Conservation (phyloP, 2,113 vertebrate species). For the Lichenostomus cassidix region DNA sequence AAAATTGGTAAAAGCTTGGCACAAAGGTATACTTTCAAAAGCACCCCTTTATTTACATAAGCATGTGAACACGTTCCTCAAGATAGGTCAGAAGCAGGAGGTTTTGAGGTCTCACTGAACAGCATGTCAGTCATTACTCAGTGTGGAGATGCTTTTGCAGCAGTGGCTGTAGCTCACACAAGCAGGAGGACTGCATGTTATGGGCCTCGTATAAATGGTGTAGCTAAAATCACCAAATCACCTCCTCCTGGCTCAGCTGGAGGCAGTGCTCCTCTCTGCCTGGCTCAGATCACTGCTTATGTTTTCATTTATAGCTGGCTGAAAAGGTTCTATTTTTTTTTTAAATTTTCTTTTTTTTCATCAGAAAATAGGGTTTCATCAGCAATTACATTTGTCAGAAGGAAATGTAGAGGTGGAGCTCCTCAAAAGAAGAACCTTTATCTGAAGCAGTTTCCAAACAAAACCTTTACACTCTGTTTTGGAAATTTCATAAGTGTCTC, state of each 20-base stretch:
- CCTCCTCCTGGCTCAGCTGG: not conserved
- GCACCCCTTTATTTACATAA: conserved; percentile 7
- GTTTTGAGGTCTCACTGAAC: not conserved
- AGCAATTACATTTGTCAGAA: not conserved
- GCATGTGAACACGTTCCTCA: not conserved
- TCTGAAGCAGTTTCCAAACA: not conserved
- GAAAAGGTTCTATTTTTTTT: not conserved
- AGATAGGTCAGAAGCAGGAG: not conserved
- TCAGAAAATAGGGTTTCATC: not conserved
- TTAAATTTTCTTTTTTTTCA: not conserved
- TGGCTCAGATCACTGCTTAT: not conserved
- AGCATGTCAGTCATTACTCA: not conserved
- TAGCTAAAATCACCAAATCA: not conserved
- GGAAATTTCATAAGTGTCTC: not conserved
- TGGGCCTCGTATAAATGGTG: accelerated
- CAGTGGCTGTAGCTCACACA: not conserved
- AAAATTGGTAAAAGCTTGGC: not conserved
- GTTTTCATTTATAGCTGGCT: not conserved
- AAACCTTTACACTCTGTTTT: not conserved
- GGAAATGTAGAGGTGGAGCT: not conserved
- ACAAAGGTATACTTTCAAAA: not conserved
- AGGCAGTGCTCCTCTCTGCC: not conserved
- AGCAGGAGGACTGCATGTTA: not conserved
- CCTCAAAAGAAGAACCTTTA: not conserved
- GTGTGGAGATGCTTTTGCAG: not conserved